Percentiles rank a stretch among this genome's conserved stretches.
Evolutionary conservation across 2,113 vertebrate genomes (phyloP).

Genomic region (Sorex fumeus): DNA sequence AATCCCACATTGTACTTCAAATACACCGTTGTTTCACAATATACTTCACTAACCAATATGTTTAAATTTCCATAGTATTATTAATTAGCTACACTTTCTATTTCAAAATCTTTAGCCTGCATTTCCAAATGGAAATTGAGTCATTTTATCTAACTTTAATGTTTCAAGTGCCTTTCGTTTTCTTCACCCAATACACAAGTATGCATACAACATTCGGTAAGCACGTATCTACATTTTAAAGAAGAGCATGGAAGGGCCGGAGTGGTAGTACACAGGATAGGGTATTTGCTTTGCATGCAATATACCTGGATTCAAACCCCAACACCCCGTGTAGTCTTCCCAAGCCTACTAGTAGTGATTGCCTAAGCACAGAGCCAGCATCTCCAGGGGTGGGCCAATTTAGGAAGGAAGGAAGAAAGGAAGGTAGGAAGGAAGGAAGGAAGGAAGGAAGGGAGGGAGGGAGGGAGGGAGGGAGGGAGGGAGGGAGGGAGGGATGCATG

Average conservation of each 20-base stretch:
- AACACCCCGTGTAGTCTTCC: no score
- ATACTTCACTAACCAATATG: neutral
- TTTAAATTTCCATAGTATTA: neutral
- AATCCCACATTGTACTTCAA: neutral
- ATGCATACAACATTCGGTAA: constrained; percentile 5
- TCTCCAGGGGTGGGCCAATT: no score
- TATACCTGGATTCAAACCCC: no score
- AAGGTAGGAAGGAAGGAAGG: no score
- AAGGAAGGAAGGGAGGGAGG: no score
- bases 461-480: no score
- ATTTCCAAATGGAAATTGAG: constrained; percentile 54
- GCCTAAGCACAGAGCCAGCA: no score
- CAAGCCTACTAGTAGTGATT: no score
- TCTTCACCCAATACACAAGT: neutral
- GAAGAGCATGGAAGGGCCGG: neutral
- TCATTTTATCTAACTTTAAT: neutral
- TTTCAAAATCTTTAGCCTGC: constrained; percentile 13
- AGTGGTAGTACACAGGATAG: no score
- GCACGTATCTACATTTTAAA: neutral
- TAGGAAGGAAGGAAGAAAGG: no score
- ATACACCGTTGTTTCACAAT: neutral
- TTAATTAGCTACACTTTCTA: constrained; percentile 4
- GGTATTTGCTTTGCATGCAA: no score
- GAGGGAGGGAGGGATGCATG: neutral
- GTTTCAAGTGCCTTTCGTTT: neutral